These are phyloP conservation scores for Drosophila triauraria DNA, from an alignment of 1,140 invertebrate species.

Conservation along the genomic window DNA sequence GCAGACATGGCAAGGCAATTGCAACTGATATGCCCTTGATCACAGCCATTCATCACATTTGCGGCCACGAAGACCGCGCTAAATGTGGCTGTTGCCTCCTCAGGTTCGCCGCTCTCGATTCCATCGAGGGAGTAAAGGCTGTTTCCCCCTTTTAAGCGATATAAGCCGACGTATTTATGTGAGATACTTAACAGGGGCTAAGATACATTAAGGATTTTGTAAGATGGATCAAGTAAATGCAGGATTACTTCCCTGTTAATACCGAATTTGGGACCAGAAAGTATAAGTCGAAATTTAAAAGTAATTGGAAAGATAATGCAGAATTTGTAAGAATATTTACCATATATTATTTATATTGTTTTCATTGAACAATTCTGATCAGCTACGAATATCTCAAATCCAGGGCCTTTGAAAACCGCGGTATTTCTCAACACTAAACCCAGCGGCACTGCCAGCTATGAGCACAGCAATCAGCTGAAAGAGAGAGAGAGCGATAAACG, in stretches of 20 bases:
- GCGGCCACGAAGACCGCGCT: conserved; percentile 27
- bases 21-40: conserved; percentile 69
- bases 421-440: conserved; percentile 10
- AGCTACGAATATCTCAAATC: not conserved
- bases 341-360: no score
- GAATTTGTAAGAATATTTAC: no score
- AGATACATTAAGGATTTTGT: conserved; percentile 1
- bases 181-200: conserved; percentile 8
- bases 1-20: conserved; percentile 44
- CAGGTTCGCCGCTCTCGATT: conserved; percentile 17
- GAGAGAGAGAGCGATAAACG: not conserved
- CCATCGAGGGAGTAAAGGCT: conserved; percentile 9
- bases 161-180: conserved; percentile 16
- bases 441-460: conserved; percentile 18
- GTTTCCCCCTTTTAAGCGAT: conserved; percentile 8
- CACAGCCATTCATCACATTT: conserved; percentile 54
- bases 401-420: conserved; percentile 3
- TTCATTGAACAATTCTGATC: not conserved
- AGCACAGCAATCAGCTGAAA: not conserved
- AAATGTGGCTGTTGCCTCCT: conserved; percentile 29
- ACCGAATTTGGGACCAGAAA: not conserved
- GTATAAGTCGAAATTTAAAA: no score
- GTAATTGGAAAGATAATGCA: no score
- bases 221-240: not conserved
- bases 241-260: not conserved